phyloP scores from a whole-genome alignment of 2,797 vertebrate species.

The Danionella dracula region DNA sequence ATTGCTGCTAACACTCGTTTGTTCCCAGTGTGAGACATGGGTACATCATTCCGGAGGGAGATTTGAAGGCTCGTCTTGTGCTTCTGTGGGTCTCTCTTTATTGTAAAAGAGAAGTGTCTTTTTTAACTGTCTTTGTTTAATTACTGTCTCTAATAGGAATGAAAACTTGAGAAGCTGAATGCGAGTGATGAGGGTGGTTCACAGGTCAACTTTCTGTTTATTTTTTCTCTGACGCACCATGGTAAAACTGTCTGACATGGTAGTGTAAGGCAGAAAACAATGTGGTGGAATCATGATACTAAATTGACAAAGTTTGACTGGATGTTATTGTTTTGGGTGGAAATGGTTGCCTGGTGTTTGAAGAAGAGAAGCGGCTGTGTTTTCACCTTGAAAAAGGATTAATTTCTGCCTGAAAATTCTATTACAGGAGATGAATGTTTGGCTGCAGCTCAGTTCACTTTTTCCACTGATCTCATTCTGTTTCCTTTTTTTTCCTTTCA shows the following conservation, averaged over 20 bases:
- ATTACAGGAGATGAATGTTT: conserved; percentile 30
- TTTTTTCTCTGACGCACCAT: background rate
- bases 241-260: background rate
- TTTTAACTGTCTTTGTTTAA: too few relatives aligned
- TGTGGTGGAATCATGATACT: background rate
- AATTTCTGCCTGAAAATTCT: conserved; percentile 36
- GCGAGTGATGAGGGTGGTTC: conserved; percentile 1
- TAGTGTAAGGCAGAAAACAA: background rate
- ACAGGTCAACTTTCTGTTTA: background rate
- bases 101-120: too few relatives aligned
- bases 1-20: too few relatives aligned
- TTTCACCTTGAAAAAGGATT: conserved; percentile 22
- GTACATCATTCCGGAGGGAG: too few relatives aligned
- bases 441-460: conserved; percentile 28
- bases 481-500: conserved; percentile 9
- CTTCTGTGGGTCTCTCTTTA: too few relatives aligned
- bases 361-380: conserved; percentile 1
- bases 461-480: conserved; percentile 54
- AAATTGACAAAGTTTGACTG: background rate
- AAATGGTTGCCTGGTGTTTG: conserved; percentile 16
- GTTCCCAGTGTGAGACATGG: too few relatives aligned
- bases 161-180: conserved; percentile 1
- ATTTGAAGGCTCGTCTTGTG: too few relatives aligned
- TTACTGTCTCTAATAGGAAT: too few relatives aligned
- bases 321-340: conserved; percentile 24